A percentile compares a stretch with the other conserved stretches of the same genome.
phyloP scores from a whole-genome alignment of 1,140 invertebrate species.

The Diprion similis region DNA sequence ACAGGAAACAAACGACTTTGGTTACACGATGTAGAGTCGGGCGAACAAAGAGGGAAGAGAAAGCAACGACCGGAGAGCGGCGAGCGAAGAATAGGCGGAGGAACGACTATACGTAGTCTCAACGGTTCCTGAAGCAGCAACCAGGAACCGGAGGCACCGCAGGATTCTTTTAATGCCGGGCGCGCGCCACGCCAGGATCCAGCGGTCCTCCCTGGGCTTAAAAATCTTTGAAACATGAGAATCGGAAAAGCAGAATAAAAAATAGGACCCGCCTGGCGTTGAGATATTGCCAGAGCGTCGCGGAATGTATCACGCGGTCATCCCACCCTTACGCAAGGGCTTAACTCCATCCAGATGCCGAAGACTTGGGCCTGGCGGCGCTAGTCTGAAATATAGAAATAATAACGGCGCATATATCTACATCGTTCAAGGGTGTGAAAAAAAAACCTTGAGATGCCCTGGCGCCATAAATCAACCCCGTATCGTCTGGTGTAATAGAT shows the following conservation, averaged over 20 bases:
- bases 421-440: conserved; percentile 1
- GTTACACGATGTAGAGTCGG: conserved; percentile 2
- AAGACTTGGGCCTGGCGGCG: background rate
- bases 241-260: conserved; percentile 12
- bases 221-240: conserved; percentile 7
- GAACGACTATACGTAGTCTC: background rate
- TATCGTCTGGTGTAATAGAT: no score
- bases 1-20: conserved; percentile 5
- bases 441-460: background rate
- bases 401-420: background rate
- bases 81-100: background rate
- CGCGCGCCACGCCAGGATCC: background rate
- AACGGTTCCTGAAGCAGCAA: no score
- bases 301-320: conserved; percentile 11
- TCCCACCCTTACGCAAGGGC: background rate
- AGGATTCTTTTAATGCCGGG: background rate
- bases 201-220: background rate
- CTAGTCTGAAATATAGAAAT: background rate
- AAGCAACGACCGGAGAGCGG: background rate
- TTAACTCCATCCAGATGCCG: background rate
- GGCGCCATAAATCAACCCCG: background rate
- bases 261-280: background rate
- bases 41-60: background rate
- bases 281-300: background rate
- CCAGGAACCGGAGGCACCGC: background rate